Evolutionary conservation across 1,140 invertebrate genomes (phyloP), one percentile per base, ranked within the genome.

Genomic region (Cardiocondyla obscurior): DNA sequence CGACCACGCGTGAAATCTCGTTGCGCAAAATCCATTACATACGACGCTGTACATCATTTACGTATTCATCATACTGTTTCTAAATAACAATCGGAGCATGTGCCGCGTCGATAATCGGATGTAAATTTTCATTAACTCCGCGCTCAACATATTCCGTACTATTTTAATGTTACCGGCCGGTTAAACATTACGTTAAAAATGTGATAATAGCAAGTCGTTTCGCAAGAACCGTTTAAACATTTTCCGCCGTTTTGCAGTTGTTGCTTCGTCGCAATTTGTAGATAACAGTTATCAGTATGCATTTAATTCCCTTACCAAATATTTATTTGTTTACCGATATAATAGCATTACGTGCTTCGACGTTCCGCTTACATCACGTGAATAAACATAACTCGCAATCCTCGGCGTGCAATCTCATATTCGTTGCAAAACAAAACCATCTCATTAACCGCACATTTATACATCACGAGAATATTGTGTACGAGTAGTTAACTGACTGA

Each of bases 301-400:
- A 22, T 51, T 82, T 83, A 84, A 84, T 81, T 72, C 39, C 46
- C 16, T 42, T 25, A 25, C n/a, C 25, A 74, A 82, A 85, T 85
- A 85, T 82, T 82, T 73, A 67, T 81, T n/a, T 55, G 33, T 85
- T 82, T 62, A 30, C 72, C 10, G 19, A 51, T 44, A 42, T 69
- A 69, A 84, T 84, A 53, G 64, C 74, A 64, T 58, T 83, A 83
- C 83, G 83, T 76, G 74, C 62, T 60, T 58, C 62, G 55, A 60
- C 44, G 53, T 51, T 58, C 12, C 64, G 74, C 51, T 69, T 81
- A 70, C 42, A 51, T 81, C 82, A 58, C 82, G 82, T 70, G 62
- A 83, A 81, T 44, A 81, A 60, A 51, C 19, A 49, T 3, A 22
- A 69, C 51, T 79, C 46, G 33, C 46, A 55, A 69, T 79, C 22